Evolutionary conservation across 2,888 invertebrate species (phyloP), one percentile per base, ranked within the genome.

Genomic region (Capitulum mitella): DNA sequence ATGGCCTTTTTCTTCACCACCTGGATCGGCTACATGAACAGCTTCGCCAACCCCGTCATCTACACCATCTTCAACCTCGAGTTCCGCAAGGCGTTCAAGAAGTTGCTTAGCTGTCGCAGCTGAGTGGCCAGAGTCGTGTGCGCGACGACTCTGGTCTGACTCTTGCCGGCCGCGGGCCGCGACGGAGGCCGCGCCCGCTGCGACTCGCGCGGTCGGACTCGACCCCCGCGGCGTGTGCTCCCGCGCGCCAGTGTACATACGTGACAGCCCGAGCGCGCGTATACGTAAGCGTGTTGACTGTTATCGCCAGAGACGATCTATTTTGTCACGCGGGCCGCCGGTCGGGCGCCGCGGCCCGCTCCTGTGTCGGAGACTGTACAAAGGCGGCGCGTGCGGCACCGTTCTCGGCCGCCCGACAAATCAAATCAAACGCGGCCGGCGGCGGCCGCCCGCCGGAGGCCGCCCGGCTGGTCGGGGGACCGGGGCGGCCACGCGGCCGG

Each of bases 61-160:
- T 88, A 88, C 83, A 87, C 87, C 79, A 87, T 86, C 51, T 86
- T 88, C 81, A 98, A 98, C 88, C 95, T 95, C 0, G 98, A 99
- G 86, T 99, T 98, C 88, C 90, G 98, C 82, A 97, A 97, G 88
- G 98, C 98, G 78, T 99, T 99, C 88, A 93, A 96, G 85, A 96
- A 95, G 87, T 90, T 98, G 82, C 91, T 98, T 87, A 32, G 77
- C 26, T 58, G 48, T 10, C n/a, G 16, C n/a, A 58, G 58, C 10
- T 58, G 58, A 58, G 78, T 34, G 78, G 48, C 46, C 40, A 37
- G 40, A 61, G 58, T 43, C 32, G 74, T 48, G 80, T 32, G 46
- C n/a, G 32, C 5, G 46, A 46, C 48, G 75, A 40, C 48, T 40
- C 58, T 22, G 26, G 40, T 64, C 78, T 22, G 79, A 54, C 22